Evolutionary conservation across 2,888 invertebrate genomes (phyloP), one percentile per base, ranked within the genome.

Genomic region (Drosophila formosana): DNA sequence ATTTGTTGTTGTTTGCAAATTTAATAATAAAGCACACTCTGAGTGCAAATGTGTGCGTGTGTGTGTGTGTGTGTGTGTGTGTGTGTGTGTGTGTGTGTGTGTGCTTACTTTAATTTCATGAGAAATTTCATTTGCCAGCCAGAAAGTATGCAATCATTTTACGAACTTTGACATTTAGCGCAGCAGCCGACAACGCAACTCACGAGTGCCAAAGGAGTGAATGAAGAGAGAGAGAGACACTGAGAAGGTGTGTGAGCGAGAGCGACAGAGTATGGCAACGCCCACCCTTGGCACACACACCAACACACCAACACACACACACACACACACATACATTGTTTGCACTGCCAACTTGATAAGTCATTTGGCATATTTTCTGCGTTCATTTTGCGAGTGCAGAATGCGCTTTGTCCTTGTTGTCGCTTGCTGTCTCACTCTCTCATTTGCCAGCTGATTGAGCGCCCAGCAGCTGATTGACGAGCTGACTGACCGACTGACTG

Each of bases 91-190:
- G 46, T 58, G 18, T 56, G 62, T 55, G 66, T 60, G 63, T 47
- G 51, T 67, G 57, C 66, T 70, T 53, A 72, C 55, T 82, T 80
- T 66, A 78, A 78, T 80, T 82, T 66, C 66, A 82, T 72, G 66
- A 72, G 67, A 70, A 80, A 69, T 73, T 79, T 74, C 72, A 66
- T 66, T 58, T 58, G 62, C 51, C 78, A 49, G 50, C 66, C 76
- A 56, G 45, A 75, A 83, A 79, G 75, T 81, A 81, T 83, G 81
- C 83, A 81, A 75, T 72, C 60, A 72, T 80, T 75, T 77, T 66
- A 49, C 62, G 75, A 79, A 75, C 80, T 80, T 69, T 80, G 72
- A 72, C 78, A 82, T 82, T 70, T 70, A 60, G 52, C 61, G 55
- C 64, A 65, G 62, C 67, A 68, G 32, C 34, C 55, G 49, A 47